Base-by-base conservation (phyloP, 1,140 invertebrate genomes). In the Leptopilina boulardi region DNA sequence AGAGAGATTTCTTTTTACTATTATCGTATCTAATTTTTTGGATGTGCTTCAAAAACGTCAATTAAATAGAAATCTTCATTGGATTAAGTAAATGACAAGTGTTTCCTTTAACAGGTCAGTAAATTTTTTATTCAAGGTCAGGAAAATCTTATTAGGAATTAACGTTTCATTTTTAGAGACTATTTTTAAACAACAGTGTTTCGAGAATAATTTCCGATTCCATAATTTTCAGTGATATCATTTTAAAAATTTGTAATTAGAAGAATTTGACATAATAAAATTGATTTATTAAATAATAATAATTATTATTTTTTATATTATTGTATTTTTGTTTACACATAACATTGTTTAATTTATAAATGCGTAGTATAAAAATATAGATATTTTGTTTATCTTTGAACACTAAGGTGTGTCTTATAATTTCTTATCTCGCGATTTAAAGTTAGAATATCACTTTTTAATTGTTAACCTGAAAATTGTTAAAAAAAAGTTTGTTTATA, bases 11-110 rank as follows among this genome's bases (percentile, higher is more conserved):
- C 73, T 59, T 21, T 71, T 54, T 2, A 15, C n/a, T n/a, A 42
- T 44, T 6, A 51, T 73, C 26, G 13, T 15, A 73, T n/a, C n/a
- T 30, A 23, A 21, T 23, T 59, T 66, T 66, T 13, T 66, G 13
- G 26, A n/a, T 66, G 70, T 26, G 19, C 54, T 59, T 73, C 44
- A n/a, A 47, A 15, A 47, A 23, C 41, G 72, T 44, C 15, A 30
- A 73, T 51, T 23, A 21, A 18, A 51, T n/a, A 73, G 42, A 51
- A 54, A 26, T 73, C 47, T 23, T 18, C 8, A 47, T 73, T 73
- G 72, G 59, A 66, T 66, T 73, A 13, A 30, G 19, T 19, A 73
- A 30, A 23, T 19, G 10, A 19, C n/a, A 9, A 23, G 74, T 70
- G 34, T 38, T 74, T 19, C 13, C 26, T 74, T 41, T 21, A 71